Evolutionary conservation across 2,888 invertebrate genomes (phyloP).

Genomic region (Iselma pallidipennis): DNA sequence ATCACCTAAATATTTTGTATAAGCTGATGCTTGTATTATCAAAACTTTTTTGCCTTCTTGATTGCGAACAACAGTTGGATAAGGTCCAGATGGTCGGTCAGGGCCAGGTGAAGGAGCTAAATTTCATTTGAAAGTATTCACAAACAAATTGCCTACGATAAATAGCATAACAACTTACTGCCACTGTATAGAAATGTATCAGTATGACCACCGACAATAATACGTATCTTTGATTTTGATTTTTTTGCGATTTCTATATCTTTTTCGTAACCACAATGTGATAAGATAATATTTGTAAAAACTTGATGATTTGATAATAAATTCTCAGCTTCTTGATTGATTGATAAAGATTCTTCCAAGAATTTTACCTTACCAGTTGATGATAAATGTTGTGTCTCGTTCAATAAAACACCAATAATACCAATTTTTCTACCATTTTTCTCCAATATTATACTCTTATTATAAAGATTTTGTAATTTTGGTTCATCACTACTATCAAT

Average conservation of each 20-base stretch:
- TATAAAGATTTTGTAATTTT: conserved; percentile 62
- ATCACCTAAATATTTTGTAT: conserved; percentile 77
- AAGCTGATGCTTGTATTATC: conserved; percentile 74
- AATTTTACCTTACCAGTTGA: conserved; percentile 59
- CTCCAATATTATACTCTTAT: conserved; percentile 67
- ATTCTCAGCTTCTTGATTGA: conserved; percentile 68
- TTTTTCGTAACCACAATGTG: conserved; percentile 76
- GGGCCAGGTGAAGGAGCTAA: conserved; percentile 55
- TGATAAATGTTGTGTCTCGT: conserved; percentile 57
- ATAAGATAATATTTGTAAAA: conserved; percentile 79
- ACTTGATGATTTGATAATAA: conserved; percentile 65
- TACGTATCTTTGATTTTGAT: conserved; percentile 70
- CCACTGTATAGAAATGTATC: conserved; percentile 78
- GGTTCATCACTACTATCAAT: conserved; percentile 74
- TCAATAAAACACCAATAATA: conserved; percentile 75
- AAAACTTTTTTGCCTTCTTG: conserved; percentile 61
- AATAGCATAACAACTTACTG: conserved; percentile 28
- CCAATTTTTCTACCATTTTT: conserved; percentile 71
- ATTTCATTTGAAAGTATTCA: conserved; percentile 13
- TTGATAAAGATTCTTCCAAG: conserved; percentile 68
- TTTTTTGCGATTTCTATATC: conserved; percentile 69
- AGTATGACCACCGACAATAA: conserved; percentile 86
- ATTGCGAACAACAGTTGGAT: conserved; percentile 70
- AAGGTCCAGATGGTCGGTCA: conserved; percentile 63
- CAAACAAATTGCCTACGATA: no score